These are phyloP conservation scores for Clitarchus hookeri DNA, from an alignment of 2,888 invertebrate genomes.

Conservation along the genomic window DNA sequence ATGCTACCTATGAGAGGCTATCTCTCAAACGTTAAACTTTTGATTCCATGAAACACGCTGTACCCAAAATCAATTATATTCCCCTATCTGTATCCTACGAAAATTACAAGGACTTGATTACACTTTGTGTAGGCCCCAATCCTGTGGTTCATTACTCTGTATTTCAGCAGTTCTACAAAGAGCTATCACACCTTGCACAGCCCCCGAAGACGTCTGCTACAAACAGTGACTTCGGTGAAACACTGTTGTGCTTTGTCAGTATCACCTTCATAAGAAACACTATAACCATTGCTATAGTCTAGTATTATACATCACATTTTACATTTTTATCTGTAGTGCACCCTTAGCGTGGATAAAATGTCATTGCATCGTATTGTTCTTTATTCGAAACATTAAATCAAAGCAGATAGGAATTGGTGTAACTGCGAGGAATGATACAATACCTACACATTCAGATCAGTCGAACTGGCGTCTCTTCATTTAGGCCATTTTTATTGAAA, in stretches of 20 bases:
- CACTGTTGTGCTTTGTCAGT: too few relatives aligned
- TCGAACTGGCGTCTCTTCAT: background rate
- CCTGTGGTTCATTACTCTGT: background rate
- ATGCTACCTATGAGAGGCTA: background rate
- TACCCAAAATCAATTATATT: background rate
- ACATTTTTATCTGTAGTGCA: background rate
- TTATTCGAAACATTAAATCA: too few relatives aligned
- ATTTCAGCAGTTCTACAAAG: background rate
- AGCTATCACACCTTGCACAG: background rate
- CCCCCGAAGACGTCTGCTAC: background rate
- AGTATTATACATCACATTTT: too few relatives aligned
- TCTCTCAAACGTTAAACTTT: background rate
- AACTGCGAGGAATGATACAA: background rate
- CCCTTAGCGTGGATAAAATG: too few relatives aligned
- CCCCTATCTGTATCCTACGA: background rate
- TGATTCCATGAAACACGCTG: background rate
- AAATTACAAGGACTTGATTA: background rate
- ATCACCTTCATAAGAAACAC: background rate
- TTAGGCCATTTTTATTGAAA: background rate
- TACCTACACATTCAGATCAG: background rate
- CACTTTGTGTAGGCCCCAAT: background rate
- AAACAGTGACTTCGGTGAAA: background rate
- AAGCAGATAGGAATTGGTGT: background rate
- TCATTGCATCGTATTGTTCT: too few relatives aligned
- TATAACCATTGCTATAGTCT: background rate